phyloP scores from a whole-genome alignment of 2,888 invertebrate species.

The Drosophila engyochracea region DNA sequence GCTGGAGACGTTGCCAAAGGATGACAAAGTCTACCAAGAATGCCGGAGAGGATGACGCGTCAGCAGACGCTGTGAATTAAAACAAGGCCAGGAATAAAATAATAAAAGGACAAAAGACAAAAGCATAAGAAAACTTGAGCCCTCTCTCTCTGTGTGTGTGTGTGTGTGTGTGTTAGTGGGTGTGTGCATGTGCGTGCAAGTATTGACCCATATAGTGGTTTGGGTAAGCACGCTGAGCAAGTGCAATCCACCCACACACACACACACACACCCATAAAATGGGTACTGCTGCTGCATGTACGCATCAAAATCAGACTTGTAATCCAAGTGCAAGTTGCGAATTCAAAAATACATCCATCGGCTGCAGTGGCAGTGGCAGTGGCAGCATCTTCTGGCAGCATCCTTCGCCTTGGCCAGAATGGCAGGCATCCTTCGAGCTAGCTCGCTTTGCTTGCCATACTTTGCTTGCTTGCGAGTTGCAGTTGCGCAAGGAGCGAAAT shows the following conservation, averaged over 20 bases:
- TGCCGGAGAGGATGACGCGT: slow-evolving; percentile 72
- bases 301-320: slow-evolving; percentile 82
- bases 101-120: slow-evolving; percentile 82
- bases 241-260: slow-evolving; percentile 55
- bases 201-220: slow-evolving; percentile 65
- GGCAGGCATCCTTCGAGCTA: slow-evolving; percentile 42
- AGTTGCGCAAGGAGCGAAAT: slow-evolving; percentile 65
- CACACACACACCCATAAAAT: slow-evolving; percentile 18
- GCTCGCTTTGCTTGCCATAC: background rate
- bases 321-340: slow-evolving; percentile 82
- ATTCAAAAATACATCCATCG: slow-evolving; percentile 82
- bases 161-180: slow-evolving; percentile 26
- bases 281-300: slow-evolving; percentile 67
- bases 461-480: slow-evolving; percentile 41
- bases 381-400: slow-evolving; percentile 54
- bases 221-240: slow-evolving; percentile 49
- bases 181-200: slow-evolving; percentile 22
- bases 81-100: slow-evolving; percentile 82
- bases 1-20: slow-evolving; percentile 67
- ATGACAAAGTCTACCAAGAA: slow-evolving; percentile 66
- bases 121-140: slow-evolving; percentile 79
- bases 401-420: slow-evolving; percentile 33
- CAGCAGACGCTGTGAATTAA: slow-evolving; percentile 80
- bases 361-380: slow-evolving; percentile 50
- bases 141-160: slow-evolving; percentile 24